phyloP scores from a whole-genome alignment of 2,797 vertebrate species.

The Mus caroli region DNA sequence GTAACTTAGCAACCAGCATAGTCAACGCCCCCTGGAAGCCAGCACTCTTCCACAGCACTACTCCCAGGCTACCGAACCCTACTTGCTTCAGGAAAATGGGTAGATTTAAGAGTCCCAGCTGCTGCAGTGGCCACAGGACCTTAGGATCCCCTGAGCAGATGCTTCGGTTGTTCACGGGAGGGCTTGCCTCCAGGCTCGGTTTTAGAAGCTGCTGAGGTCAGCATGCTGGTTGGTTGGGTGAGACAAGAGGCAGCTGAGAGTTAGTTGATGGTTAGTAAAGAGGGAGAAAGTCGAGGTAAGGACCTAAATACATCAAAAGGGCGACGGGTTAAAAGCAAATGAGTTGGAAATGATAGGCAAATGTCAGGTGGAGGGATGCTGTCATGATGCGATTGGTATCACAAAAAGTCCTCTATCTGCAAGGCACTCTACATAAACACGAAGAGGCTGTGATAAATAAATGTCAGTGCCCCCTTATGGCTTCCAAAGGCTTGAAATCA shows the following conservation, averaged over 20 bases:
- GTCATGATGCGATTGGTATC: not conserved
- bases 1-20: not conserved
- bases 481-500: not conserved
- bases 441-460: not conserved
- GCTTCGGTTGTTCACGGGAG: not conserved
- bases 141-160: not conserved
- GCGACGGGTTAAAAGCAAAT: not conserved
- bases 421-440: slow-evolving; percentile 5
- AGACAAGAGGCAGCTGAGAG: not conserved
- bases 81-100: not conserved
- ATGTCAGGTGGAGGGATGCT: not conserved
- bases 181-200: not conserved
- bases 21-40: not conserved
- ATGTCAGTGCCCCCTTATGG: not conserved
- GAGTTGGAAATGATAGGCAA: not conserved
- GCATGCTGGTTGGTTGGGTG: rapidly evolving
- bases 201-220: not conserved
- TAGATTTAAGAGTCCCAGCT: not conserved
- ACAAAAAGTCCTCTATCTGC: not conserved
- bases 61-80: not conserved
- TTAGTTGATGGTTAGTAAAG: not conserved
- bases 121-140: not conserved
- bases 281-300: not conserved
- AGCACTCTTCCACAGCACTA: not conserved
- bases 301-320: not conserved